These are phyloP conservation scores for Centrocercus urophasianus DNA, from an alignment of 2,113 vertebrate genomes.

Conservation along the genomic window DNA sequence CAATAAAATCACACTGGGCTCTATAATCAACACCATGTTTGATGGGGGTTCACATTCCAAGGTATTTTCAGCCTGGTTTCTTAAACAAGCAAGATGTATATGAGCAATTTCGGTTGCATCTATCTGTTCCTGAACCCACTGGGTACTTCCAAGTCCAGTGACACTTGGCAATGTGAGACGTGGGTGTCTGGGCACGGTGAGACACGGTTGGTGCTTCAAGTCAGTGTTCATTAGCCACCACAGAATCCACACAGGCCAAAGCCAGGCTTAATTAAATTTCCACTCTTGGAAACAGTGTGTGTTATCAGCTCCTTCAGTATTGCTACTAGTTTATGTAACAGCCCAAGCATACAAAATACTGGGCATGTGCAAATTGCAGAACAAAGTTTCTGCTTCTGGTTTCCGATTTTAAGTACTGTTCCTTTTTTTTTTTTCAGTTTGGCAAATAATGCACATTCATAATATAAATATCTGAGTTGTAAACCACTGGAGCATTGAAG, in stretches of 20 bases:
- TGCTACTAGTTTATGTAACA: neutral
- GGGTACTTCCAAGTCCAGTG: neutral
- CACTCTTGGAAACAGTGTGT: neutral
- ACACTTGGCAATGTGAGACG: neutral
- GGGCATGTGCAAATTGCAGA: neutral
- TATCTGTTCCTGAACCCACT: neutral
- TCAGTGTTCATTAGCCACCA: neutral
- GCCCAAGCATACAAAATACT: neutral
- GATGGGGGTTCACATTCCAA: neutral
- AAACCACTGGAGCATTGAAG: constrained; percentile 38
- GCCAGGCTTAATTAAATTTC: neutral
- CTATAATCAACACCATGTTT: neutral
- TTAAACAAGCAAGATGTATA: neutral
- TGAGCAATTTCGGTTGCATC: neutral
- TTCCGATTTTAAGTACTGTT: neutral
- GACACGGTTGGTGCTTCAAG: neutral
- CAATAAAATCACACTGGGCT: neutral
- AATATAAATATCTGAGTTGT: constrained; percentile 42
- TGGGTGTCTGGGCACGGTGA: neutral
- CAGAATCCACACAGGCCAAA: neutral
- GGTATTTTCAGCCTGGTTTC: constrained; percentile 1
- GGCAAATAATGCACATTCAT: constrained; percentile 23
- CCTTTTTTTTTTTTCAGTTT: neutral
- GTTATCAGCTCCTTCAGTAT: neutral
- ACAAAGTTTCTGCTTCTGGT: neutral